Base-by-base conservation (phyloP, 2,888 invertebrate genomes). In the Plebejus melissa region DNA sequence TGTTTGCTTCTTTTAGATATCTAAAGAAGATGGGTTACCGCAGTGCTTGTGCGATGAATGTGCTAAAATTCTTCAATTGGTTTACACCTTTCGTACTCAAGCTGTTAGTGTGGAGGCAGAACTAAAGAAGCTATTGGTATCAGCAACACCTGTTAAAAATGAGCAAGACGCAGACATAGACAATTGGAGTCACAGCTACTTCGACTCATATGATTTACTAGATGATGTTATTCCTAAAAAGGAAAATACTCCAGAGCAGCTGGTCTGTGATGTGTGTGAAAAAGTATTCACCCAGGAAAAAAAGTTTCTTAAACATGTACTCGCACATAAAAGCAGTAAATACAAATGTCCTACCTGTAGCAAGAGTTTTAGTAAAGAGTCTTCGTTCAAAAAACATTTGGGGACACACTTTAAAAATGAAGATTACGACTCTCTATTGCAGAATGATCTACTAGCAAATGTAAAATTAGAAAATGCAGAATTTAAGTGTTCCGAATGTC, bases 31-130 rank as follows among this genome's bases (percentile, higher is more conserved):
- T 87, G 94, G 94, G 60, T 83, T 96, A 76, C 95, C 96, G 0
- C 94, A 95, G 81, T 91, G 91, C 75, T 87, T 96, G 74, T 96
- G 96, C 81, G 81, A 87, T 78, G 86, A 88, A 7, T 96, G 96
- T 83, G 89, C 92, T 0, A 88, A 88, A 77, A 87, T 89, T 75
- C 87, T 95, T 22, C 86, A 94, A 76, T 85, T 90, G 7, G 85
- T 94, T 11, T 94, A 94, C 81, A 82, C 82, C 78, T 90, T 93
- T 81, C 87, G 90, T 57, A 83, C 79, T 58, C 89, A 88, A 81
- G 90, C 86, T 4, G 79, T 83, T 7, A 84, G 87, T 77, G 81
- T 86, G 2, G 87, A 92, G 69, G 81, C 83, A n/a, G 86, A 88
- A 77, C 83, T 88, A 11, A 87, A 84, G 81, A 86, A 84, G 76